These are phyloP conservation scores for Spheniscus mendiculus DNA, from an alignment of 2,113 vertebrate genomes.

Conservation along the genomic window DNA sequence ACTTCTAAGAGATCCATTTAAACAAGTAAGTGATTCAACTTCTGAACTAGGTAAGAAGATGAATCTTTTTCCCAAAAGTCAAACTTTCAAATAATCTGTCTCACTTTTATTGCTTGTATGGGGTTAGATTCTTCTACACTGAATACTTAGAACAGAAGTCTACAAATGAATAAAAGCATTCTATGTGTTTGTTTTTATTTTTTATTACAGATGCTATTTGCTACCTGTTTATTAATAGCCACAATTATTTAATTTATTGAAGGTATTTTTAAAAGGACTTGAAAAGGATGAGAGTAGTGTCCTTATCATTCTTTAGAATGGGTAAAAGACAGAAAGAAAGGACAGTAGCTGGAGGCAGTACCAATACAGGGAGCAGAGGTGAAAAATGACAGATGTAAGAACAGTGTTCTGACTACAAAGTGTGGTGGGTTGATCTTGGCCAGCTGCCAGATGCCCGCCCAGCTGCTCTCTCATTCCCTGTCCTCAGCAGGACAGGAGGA, in stretches of 20 bases:
- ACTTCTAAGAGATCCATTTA: background rate
- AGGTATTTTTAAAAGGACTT: background rate
- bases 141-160: background rate
- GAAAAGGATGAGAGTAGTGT: background rate
- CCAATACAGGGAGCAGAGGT: background rate
- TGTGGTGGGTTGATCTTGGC: background rate
- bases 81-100: background rate
- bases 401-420: background rate
- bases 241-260: background rate
- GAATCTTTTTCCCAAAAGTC: background rate
- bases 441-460: background rate
- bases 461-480: fast-evolving
- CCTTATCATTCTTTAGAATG: background rate
- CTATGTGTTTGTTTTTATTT: background rate
- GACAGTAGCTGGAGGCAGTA: background rate
- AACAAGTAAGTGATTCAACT: background rate
- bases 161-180: background rate
- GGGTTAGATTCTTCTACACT: background rate
- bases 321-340: background rate
- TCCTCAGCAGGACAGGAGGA: background rate
- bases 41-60: background rate
- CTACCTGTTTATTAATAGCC: background rate
- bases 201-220: background rate
- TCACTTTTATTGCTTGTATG: background rate
- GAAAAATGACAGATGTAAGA: background rate